Conservation (phyloP, 1,140 invertebrate species). For the Orius laevigatus region DNA sequence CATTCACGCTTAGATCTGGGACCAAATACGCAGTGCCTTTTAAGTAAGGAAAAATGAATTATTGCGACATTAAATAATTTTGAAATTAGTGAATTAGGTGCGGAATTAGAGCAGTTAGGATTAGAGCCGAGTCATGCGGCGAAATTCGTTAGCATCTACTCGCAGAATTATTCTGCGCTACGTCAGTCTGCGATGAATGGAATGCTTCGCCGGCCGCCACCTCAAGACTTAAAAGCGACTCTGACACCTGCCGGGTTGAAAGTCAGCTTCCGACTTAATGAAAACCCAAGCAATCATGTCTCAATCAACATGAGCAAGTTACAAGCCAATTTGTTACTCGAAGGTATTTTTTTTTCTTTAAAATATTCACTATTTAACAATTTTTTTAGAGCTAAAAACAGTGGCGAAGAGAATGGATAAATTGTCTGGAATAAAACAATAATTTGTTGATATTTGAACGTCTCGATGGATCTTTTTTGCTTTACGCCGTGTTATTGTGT, state of each 20-base stretch:
- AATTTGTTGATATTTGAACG: too few species aligned
- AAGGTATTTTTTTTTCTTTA: not conserved
- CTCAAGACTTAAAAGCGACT: not conserved
- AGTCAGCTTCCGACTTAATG: too few species aligned
- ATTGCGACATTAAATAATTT: not conserved
- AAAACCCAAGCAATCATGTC: not conserved
- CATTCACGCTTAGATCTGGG: slow-evolving; percentile 1
- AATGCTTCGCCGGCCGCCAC: not conserved
- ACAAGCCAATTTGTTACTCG: not conserved
- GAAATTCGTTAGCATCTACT: not conserved
- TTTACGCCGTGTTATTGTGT: too few species aligned
- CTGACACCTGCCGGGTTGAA: not conserved
- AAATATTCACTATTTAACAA: too few species aligned
- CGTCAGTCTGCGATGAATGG: not conserved
- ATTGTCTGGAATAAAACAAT: too few species aligned
- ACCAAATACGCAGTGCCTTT: slow-evolving; percentile 3
- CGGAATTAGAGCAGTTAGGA: slow-evolving; percentile 12
- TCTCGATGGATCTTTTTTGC: too few species aligned
- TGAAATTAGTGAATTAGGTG: slow-evolving; percentile 2
- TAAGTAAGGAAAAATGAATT: not conserved
- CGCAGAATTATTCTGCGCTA: not conserved
- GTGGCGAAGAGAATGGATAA: too few species aligned
- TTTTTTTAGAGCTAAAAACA: too few species aligned
- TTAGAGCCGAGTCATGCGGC: slow-evolving; percentile 1
- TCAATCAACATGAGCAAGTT: not conserved